Evolutionary conservation across 2,888 invertebrate species (phyloP).

Genomic region (Drosophila ezoana): DNA sequence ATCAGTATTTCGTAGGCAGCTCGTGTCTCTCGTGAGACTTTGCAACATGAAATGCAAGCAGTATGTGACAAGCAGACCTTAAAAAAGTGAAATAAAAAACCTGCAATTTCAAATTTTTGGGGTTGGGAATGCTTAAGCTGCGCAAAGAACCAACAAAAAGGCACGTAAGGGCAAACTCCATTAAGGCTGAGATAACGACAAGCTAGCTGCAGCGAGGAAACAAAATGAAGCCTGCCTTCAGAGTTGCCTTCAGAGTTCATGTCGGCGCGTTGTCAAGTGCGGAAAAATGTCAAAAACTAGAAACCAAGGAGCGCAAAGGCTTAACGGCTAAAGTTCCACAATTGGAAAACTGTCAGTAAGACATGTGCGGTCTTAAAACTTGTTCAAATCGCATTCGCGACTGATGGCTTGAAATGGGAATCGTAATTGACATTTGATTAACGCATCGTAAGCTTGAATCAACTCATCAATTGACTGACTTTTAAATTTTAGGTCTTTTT

Average conservation of each 20-base stretch:
- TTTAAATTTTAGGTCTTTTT: background rate
- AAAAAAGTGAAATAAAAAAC: background rate
- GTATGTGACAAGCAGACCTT: background rate
- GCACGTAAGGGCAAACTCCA: conserved; percentile 1
- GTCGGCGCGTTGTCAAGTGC: conserved; percentile 1
- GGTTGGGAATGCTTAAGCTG: background rate
- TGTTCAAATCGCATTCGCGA: conserved; percentile 1
- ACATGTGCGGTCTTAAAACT: conserved; percentile 12
- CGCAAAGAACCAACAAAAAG: conserved; percentile 1
- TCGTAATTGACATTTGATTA: conserved; percentile 26
- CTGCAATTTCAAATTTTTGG: background rate
- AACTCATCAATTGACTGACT: background rate
- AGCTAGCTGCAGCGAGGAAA: background rate
- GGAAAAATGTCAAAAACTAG: background rate
- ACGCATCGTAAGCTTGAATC: background rate
- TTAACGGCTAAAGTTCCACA: conserved; percentile 26
- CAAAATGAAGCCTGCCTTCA: conserved; percentile 9
- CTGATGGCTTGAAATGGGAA: conserved; percentile 10
- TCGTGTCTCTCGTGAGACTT: background rate
- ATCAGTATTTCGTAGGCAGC: background rate
- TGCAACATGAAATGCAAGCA: background rate
- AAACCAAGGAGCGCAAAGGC: background rate
- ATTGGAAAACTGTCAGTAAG: conserved; percentile 37
- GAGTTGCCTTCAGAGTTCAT: conserved; percentile 3
- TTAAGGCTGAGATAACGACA: background rate